Percentiles rank a stretch among this genome's conserved stretches.
Evolutionary conservation across 2,888 invertebrate species (phyloP).

Genomic region (Heteropelma amictum): DNA sequence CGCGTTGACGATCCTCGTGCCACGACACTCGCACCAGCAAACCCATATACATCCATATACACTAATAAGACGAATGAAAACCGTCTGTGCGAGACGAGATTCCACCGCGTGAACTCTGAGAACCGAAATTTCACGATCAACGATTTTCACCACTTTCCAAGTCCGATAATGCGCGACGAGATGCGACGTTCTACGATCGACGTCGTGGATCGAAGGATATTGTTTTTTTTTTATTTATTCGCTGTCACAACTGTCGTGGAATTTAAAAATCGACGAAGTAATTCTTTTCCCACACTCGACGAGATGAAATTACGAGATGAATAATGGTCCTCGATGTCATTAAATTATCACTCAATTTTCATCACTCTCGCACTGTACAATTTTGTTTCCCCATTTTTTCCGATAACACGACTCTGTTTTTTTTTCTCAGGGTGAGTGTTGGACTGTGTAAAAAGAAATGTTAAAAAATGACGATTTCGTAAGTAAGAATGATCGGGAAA

Average conservation of each 20-base stretch:
- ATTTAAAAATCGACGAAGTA: too few species aligned
- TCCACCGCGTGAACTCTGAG: slow-evolving; percentile 48
- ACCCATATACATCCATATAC: slow-evolving; percentile 2
- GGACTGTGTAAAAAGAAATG: not conserved
- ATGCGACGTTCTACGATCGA: slow-evolving; percentile 26
- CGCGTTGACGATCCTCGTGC: slow-evolving; percentile 9
- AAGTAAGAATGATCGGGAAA: not conserved
- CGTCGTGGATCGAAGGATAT: too few species aligned
- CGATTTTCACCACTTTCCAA: slow-evolving; percentile 68
- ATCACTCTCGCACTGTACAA: too few species aligned
- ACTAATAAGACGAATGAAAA: slow-evolving; percentile 17
- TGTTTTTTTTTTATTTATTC: too few species aligned
- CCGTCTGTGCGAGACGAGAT: not conserved
- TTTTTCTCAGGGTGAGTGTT: too few species aligned
- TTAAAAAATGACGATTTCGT: not conserved
- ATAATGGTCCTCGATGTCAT: too few species aligned
- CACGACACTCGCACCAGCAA: not conserved
- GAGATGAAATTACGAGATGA: too few species aligned
- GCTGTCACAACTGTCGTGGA: not conserved
- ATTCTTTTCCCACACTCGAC: too few species aligned
- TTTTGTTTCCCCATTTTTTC: too few species aligned
- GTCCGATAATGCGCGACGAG: slow-evolving; percentile 23
- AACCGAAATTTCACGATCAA: slow-evolving; percentile 47
- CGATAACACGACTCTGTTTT: too few species aligned
- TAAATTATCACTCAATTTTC: too few species aligned